These are phyloP conservation scores for Hypotaenidia okinawae DNA, from an alignment of 2,797 vertebrate species.

Conservation along the genomic window DNA sequence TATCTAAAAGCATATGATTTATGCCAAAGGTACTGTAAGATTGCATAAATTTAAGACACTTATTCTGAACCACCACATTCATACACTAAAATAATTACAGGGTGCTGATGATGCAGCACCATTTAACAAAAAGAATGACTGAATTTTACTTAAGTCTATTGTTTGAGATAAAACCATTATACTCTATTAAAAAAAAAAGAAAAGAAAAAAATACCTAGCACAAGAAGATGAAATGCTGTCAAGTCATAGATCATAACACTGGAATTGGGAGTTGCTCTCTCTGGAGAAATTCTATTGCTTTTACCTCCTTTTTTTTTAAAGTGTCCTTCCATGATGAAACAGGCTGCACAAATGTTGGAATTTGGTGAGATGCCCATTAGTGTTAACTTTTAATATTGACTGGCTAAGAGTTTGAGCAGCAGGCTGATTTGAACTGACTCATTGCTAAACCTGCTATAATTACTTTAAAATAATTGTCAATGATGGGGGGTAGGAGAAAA, in stretches of 20 bases:
- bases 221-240: conserved; percentile 70
- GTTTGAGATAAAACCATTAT: conserved; percentile 59
- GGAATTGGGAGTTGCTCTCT: conserved; percentile 28
- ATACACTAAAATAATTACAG: conserved; percentile 61
- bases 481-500: neutral
- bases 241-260: conserved; percentile 64
- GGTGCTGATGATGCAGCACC: conserved; percentile 10
- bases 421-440: neutral
- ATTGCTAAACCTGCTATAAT: neutral
- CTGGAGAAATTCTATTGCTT: conserved; percentile 5
- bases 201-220: neutral
- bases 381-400: neutral
- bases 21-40: conserved; percentile 9
- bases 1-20: conserved; percentile 32
- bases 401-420: neutral
- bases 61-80: neutral
- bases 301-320: neutral
- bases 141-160: conserved; percentile 60
- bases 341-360: neutral
- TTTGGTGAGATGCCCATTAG: neutral
- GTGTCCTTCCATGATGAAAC: neutral
- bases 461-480: neutral
- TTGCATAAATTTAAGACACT: conserved; percentile 27
- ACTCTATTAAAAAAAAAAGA: conserved; percentile 8
- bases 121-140: conserved; percentile 44